Conservation (phyloP, 1,140 invertebrate genomes). For the Calycopis cecrops region DNA sequence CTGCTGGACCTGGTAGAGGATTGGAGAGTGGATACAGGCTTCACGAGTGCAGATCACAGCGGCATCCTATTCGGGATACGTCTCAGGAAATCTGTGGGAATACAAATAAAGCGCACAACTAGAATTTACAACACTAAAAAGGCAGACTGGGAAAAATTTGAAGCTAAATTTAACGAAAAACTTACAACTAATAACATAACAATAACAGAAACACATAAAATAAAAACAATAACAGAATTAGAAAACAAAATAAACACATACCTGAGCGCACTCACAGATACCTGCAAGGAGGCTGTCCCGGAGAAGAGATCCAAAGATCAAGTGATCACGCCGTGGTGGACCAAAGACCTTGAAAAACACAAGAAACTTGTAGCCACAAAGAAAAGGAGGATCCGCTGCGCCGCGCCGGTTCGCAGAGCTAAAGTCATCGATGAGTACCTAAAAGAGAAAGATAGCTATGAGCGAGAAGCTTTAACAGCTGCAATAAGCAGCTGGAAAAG, state of each 20-base stretch:
- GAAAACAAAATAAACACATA: not conserved
- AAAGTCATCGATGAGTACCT: conserved; percentile 20
- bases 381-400: conserved; percentile 10
- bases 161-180: conserved; percentile 12
- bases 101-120: conserved; percentile 9
- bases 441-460: not conserved
- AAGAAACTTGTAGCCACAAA: conserved; percentile 7
- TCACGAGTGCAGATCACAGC: conserved; percentile 19
- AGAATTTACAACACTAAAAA: conserved; percentile 20
- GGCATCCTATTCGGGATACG: conserved; percentile 12
- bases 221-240: not conserved
- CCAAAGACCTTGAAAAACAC: not conserved
- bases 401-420: not conserved
- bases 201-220: conserved; percentile 6
- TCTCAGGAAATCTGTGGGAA: conserved; percentile 1
- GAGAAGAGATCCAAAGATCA: not conserved
- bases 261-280: not conserved
- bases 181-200: conserved; percentile 12
- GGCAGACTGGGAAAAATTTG: conserved; percentile 17
- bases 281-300: not conserved
- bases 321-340: conserved; percentile 5
- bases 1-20: not conserved
- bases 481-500: conserved; percentile 26
- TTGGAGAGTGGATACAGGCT: conserved; percentile 9
- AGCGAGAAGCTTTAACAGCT: conserved; percentile 9